Conservation (phyloP, 2,113 vertebrate genomes). For the Burhinus bistriatus region DNA sequence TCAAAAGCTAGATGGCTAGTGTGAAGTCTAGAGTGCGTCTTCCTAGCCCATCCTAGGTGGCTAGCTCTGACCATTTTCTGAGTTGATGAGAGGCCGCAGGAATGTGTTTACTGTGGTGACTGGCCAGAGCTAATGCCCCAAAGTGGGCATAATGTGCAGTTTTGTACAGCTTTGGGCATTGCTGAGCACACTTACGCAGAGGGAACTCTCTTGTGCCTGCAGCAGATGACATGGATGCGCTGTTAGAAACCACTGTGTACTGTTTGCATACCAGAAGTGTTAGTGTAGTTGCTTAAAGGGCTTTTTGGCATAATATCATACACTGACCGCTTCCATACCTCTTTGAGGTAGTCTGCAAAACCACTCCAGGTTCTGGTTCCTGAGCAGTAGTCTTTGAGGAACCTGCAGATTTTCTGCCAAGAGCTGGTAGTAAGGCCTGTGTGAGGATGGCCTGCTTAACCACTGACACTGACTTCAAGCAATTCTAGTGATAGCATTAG, state of each 20-base stretch:
- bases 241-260: background rate
- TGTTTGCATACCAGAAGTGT: background rate
- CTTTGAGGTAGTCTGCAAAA: background rate
- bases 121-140: background rate
- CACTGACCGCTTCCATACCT: background rate
- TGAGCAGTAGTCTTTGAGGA: background rate
- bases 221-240: rapidly evolving
- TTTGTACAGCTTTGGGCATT: background rate
- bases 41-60: background rate
- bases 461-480: rapidly evolving
- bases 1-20: background rate
- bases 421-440: background rate
- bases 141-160: rapidly evolving
- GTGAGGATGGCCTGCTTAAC: background rate
- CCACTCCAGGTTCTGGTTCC: background rate
- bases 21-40: background rate
- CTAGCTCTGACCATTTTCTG: background rate
- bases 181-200: rapidly evolving
- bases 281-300: background rate
- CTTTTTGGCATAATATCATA: background rate
- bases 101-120: background rate
- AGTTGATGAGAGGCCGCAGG: background rate
- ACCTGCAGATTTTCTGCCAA: background rate
- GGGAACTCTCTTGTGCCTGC: background rate
- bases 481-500: rapidly evolving